phyloP scores from a whole-genome alignment of 2,113 vertebrate species.

The Microcebus jonahi region DNA sequence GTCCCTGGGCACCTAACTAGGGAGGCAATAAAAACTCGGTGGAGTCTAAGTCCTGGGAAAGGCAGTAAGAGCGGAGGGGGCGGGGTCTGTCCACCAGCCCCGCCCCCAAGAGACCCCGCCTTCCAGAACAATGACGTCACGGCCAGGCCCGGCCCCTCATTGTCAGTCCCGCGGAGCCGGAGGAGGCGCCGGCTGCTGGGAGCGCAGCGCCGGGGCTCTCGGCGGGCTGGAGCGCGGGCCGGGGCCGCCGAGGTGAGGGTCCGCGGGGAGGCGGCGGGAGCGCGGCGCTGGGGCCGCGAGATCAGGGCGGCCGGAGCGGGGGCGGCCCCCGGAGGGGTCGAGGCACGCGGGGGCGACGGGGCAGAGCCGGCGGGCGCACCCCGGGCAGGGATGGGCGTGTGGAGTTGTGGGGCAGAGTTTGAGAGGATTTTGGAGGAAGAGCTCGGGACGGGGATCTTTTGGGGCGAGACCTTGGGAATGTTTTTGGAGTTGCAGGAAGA shows the following conservation, averaged over 20 bases:
- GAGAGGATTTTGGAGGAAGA: neutral
- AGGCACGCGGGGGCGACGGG: neutral
- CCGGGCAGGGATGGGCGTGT: neutral
- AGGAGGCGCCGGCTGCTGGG: conserved; percentile 76
- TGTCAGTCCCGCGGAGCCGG: conserved; percentile 82
- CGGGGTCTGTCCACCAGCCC: rapidly evolving
- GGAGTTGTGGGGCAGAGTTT: conserved; percentile 5
- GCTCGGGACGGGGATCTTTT: neutral
- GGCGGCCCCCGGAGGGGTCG: neutral
- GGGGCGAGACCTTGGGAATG: conserved; percentile 34
- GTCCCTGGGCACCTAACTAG: neutral
- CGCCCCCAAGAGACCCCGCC: neutral
- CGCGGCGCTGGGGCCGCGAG: neutral
- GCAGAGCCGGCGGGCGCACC: neutral
- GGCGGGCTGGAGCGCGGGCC: conserved; percentile 58
- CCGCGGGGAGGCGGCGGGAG: neutral
- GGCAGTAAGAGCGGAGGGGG: neutral
- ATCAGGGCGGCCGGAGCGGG: neutral
- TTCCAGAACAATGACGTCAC: conserved; percentile 59
- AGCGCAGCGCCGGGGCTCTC: neutral
- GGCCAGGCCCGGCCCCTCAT: conserved; percentile 83
- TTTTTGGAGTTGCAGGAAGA: conserved; percentile 54
- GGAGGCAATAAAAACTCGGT: conserved; percentile 40
- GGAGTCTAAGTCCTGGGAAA: neutral
- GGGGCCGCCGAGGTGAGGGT: conserved; percentile 66